Evolutionary conservation across 2,113 vertebrate species (phyloP), one percentile per base, ranked within the genome.

Genomic region (Heloderma charlesbogerti): DNA sequence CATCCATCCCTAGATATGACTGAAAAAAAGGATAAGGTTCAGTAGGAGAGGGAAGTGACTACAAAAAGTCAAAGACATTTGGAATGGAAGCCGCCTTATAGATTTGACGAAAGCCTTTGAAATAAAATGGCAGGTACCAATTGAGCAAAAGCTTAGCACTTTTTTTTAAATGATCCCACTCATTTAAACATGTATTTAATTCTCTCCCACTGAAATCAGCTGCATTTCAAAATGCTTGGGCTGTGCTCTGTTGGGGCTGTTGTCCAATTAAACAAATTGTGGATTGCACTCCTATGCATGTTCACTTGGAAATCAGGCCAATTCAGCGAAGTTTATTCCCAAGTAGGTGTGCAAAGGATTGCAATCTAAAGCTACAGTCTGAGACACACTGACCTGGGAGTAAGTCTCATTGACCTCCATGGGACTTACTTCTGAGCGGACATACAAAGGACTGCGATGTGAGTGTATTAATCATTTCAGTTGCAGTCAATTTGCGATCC

Each of bases 1-100:
- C 16, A 60, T 48, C 48, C 48, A 48, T 48, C 48, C 48, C 48
- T 48, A 48, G 48, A 3, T 48, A 48, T 48, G 48, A 60, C 57
- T 60, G 15, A 66, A 93, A 86, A 40, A 69, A 34, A 94, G 93
- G 71, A 60, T 88, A 89, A 92, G 69, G 84, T 87, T 54, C 91
- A 91, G 91, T 75, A 34, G 83, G 91, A 66, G 75, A 37, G 75
- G 93, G 94, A 40, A 66, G 92, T 94, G 95, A 94, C 22, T 81
- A n/a, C 22, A 25, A 79, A 91, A 89, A 92, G 90, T 91, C 29
- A 69, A 84, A 92, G 80, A 54, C 5, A 37, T 54, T 94, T 89
- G 48, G 90, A 94, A 92, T 0, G 0, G 69, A 90, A 90, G n/a
- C 25, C 92, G 88, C 83, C 87, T 89, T 89, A 81, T 95, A 83